Evolutionary conservation across 2,113 vertebrate genomes (phyloP).

Genomic region (Zeus faber): DNA sequence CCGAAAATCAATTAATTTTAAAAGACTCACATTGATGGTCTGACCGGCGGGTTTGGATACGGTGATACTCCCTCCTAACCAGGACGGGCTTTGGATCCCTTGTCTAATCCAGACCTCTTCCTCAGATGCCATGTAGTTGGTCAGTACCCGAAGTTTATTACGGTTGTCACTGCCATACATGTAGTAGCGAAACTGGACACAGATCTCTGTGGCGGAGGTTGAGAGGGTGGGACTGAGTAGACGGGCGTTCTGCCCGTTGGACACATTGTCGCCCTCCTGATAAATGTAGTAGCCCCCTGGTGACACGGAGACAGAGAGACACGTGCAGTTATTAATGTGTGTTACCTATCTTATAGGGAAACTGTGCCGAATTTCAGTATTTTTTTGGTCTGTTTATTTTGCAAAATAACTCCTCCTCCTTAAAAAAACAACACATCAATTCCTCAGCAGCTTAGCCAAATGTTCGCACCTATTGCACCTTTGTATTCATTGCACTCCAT

Average conservation of each 20-base stretch:
- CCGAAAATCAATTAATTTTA: too few relatives aligned
- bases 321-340: neutral
- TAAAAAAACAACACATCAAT: too few relatives aligned
- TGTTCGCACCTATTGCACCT: too few relatives aligned
- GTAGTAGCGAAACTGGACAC: conserved; percentile 74
- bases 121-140: conserved; percentile 26
- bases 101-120: conserved; percentile 61
- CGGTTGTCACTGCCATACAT: conserved; percentile 67
- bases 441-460: too few relatives aligned
- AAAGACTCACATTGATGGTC: conserved; percentile 64
- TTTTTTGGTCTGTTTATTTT: too few relatives aligned
- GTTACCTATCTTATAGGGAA: too few relatives aligned
- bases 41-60: conserved; percentile 50
- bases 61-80: conserved; percentile 68
- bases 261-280: conserved; percentile 70
- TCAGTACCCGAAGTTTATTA: conserved; percentile 62
- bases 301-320: conserved; percentile 19
- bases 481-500: too few relatives aligned
- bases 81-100: conserved; percentile 73
- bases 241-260: conserved; percentile 47
- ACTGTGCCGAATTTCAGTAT: too few relatives aligned
- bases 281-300: conserved; percentile 77
- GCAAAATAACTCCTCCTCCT: too few relatives aligned
- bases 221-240: conserved; percentile 69
- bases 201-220: conserved; percentile 53